Conservation (phyloP, 1,140 invertebrate genomes). For the Drosophila tropicalis region DNA sequence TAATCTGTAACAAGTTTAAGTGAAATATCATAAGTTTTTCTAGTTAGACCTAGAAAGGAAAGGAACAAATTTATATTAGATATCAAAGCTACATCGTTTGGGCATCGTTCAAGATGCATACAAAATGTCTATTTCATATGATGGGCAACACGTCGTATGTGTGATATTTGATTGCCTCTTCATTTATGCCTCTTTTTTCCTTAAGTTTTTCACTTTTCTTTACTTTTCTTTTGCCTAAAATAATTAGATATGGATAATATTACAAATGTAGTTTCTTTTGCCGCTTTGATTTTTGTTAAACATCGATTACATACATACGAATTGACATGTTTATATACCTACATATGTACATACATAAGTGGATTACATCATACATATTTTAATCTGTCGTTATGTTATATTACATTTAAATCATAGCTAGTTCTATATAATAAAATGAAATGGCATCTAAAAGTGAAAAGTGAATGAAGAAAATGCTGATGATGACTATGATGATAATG, state of each 20-base stretch:
- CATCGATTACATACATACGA: not conserved
- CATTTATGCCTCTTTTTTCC: no score
- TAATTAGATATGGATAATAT: no score
- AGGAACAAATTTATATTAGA: no score
- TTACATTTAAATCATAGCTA: conserved; percentile 48
- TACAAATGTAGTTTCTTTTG: not conserved
- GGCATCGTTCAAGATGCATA: no score
- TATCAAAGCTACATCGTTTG: no score
- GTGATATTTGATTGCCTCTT: not conserved
- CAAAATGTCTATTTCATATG: no score
- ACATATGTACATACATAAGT: conserved; percentile 18
- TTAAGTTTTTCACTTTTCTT: not conserved
- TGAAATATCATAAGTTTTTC: no score
- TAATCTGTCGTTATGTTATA: conserved; percentile 60
- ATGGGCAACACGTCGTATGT: not conserved
- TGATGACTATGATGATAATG: no score
- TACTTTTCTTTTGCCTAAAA: not conserved
- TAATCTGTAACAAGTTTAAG: no score
- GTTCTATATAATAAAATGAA: conserved; percentile 44
- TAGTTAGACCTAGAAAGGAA: no score
- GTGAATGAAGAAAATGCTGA: no score
- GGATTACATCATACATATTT: conserved; percentile 20
- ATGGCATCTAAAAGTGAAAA: not conserved
- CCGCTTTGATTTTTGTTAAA: not conserved
- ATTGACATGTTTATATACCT: conserved; percentile 4